phyloP scores from a whole-genome alignment of 2,888 invertebrate genomes.

The Ischnura elegans region DNA sequence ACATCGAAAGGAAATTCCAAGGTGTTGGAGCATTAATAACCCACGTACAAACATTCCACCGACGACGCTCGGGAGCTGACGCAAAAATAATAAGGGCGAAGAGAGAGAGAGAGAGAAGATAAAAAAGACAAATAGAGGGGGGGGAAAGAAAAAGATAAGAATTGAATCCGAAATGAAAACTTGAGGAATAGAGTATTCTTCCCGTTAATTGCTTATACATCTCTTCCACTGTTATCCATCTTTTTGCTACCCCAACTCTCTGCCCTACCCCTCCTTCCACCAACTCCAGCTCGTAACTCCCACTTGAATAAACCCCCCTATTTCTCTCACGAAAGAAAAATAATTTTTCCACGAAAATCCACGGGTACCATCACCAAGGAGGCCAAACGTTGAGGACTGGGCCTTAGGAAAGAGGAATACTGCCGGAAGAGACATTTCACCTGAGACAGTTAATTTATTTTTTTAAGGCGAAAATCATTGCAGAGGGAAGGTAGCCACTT shows the following conservation, averaged over 20 bases:
- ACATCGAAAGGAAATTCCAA: conserved; percentile 66
- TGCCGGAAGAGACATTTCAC: conserved; percentile 5
- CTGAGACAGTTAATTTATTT: neutral
- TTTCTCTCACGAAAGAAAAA: neutral
- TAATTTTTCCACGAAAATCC: neutral
- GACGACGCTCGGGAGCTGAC: conserved; percentile 46
- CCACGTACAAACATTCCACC: conserved; percentile 57
- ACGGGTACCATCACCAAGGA: conserved; percentile 24
- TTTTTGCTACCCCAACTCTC: too few relatives aligned
- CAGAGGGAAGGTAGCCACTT: neutral
- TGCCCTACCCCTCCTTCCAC: neutral
- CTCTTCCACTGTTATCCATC: conserved; percentile 51
- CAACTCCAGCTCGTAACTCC: neutral
- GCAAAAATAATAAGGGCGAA: conserved; percentile 37
- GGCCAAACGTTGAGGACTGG: neutral
- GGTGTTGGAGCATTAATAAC: conserved; percentile 56
- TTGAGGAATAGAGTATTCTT: conserved; percentile 51
- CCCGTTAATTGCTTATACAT: conserved; percentile 66
- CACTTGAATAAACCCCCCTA: neutral
- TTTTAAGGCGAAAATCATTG: neutral
- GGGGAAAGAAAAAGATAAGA: conserved; percentile 21
- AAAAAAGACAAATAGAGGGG: neutral
- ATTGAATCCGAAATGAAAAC: conserved; percentile 64
- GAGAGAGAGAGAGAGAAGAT: neutral
- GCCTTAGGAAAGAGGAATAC: neutral